Evolutionary conservation across 2,797 vertebrate species (phyloP).

Genomic region (Neopelma chrysocephalum): DNA sequence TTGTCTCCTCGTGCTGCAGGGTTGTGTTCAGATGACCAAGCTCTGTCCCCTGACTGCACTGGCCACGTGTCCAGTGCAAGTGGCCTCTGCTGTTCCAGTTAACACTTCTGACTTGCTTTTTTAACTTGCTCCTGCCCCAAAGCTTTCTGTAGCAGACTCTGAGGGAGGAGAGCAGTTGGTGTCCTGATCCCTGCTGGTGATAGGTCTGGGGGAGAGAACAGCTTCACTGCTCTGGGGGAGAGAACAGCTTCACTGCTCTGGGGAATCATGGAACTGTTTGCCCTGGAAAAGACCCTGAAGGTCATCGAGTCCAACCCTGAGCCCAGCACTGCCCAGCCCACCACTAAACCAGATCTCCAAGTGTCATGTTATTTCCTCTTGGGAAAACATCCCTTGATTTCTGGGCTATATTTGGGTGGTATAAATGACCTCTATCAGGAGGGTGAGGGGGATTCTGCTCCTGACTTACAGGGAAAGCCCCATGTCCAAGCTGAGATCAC

Average conservation of each 20-base stretch:
- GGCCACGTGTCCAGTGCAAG: neutral
- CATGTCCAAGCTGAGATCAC: neutral
- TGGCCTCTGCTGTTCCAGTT: neutral
- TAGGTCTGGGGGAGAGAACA: neutral
- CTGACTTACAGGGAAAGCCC: neutral
- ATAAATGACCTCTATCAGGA: neutral
- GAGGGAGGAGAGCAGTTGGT: neutral
- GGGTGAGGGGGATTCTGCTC: neutral
- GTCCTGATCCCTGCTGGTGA: neutral
- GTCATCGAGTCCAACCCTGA: neutral
- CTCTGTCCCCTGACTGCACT: neutral
- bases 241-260: neutral
- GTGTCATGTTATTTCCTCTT: neutral
- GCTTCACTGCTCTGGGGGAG: too few species aligned
- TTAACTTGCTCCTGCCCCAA: neutral
- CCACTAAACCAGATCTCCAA: neutral
- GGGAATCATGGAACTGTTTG: neutral
- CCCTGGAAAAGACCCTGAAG: neutral
- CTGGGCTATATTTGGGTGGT: neutral
- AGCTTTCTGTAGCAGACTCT: neutral
- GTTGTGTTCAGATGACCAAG: too few species aligned
- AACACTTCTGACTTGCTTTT: neutral
- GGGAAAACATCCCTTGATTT: neutral
- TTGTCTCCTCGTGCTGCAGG: too few species aligned
- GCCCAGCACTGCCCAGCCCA: neutral